Base-by-base conservation (phyloP, 1,140 invertebrate genomes). In the Amphibalanus amphitrite region DNA sequence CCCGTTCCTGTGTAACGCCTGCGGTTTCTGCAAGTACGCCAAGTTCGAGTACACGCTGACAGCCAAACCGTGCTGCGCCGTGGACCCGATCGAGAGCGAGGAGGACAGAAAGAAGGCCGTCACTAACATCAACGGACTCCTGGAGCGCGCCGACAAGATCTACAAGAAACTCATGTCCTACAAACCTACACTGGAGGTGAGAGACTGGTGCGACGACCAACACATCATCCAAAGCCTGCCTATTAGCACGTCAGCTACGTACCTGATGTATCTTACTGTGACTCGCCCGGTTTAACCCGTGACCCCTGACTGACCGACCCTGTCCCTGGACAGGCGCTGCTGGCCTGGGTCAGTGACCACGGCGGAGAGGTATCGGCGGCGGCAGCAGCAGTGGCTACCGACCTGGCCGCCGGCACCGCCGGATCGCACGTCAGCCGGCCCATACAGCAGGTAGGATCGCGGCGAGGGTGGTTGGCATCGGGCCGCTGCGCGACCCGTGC, bases 21-120 rank as follows among this genome's bases (percentile, higher is more conserved):
- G 96, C 82, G 96, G 96, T 1, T 98, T 97, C 81, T 98, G 95
- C 83, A 98, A 98, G 82, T 98, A 98, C 82, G 96, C 95, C n/a
- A 97, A 98, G 81, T 97, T 99, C 80, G 96, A 98, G 82, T 95
- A 85, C 71, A 93, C 90, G 17, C 82, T 98, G 69, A 90, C 89
- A 4, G 93, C 90, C 1, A 86, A 91, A 65, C 89, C 92, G 0
- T 95, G 93, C 77, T 96, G 93, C 82, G 93, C 93, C 28, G 94
- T 97, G 0, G 95, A 98, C 83, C 92, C 93, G 0, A 97, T 98
- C 67, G 95, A 98, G 78, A 96, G 89, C 78, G 95, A 98, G 77
- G 95, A 98, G 76, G 95, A 98, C 81, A 84, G 95, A 0, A 94
- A 94, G 78, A 96, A 97, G 82, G 95, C 94, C 20, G 90, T 97